These are phyloP conservation scores for Drosophila nigrodunni DNA, from an alignment of 1,140 invertebrate species.

Conservation along the genomic window DNA sequence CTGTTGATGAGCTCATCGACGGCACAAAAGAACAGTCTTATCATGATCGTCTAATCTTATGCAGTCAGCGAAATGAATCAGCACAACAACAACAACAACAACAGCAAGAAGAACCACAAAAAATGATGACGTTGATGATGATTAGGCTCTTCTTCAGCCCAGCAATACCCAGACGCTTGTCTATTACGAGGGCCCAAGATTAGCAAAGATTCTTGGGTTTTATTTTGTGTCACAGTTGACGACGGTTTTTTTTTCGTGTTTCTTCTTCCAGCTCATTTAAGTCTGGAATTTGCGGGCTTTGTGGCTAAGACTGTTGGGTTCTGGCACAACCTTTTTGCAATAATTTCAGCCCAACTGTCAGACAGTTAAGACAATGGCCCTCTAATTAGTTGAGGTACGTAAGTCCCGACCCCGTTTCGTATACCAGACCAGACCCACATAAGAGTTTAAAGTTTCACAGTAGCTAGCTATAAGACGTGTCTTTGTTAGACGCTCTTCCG, in stretches of 20 bases:
- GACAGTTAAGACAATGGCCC: conserved; percentile 65
- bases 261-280: conserved; percentile 42
- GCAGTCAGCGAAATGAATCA: conserved; percentile 65
- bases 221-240: conserved; percentile 44
- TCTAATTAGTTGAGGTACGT: conserved; percentile 66
- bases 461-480: conserved; percentile 31
- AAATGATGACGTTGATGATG: conserved; percentile 23
- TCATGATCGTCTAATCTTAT: conserved; percentile 74
- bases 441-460: conserved; percentile 5
- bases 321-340: conserved; percentile 33
- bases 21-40: conserved; percentile 71
- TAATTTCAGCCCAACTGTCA: conserved; percentile 62
- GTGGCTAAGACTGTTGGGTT: conserved; percentile 62
- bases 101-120: background rate
- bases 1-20: conserved; percentile 64
- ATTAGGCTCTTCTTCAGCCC: conserved; percentile 1
- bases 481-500: conserved; percentile 46
- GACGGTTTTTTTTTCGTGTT: conserved; percentile 48
- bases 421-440: conserved; percentile 8
- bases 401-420: conserved; percentile 6
- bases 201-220: conserved; percentile 47
- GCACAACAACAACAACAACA: conserved; percentile 34
- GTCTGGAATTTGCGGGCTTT: conserved; percentile 33
- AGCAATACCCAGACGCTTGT: conserved; percentile 4
- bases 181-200: conserved; percentile 49